Evolutionary conservation across 2,888 invertebrate genomes (phyloP), one percentile per base, ranked within the genome.

Genomic region (Scotopteryx bipunctaria): DNA sequence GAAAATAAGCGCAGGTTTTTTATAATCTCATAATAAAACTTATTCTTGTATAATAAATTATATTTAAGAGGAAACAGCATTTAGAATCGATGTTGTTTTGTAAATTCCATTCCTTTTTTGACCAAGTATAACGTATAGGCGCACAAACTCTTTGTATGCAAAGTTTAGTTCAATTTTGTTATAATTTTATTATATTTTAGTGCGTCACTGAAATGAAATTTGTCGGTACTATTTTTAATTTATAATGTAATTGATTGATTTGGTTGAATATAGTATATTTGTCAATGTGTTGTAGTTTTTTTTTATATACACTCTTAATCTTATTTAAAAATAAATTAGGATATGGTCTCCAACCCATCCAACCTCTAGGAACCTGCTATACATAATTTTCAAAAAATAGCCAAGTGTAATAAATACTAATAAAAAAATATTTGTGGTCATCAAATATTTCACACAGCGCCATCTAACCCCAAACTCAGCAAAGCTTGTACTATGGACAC

Each of bases 241-340:
- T 70, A 81, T 78, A 83, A 78, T 86, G 73, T 88, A 87, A 87
- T 87, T 88, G 86, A 87, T 86, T 87, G 86, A 87, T 86, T 87
- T 85, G 81, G 76, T 78, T 82, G 81, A 88, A 86, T 86, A 83
- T 81, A 87, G 79, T 88, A 88, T 88, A 89, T 89, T 88, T 88
- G 88, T 88, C 88, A 64, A 64, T 64, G 47, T 55, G 44, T 60
- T 58, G 61, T 62, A 62, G 61, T 62, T 63, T 68, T 6, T 17
- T 11, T 40, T 16, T 4, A 23, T 9, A n/a, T n/a, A n/a, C n/a
- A n/a, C n/a, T n/a, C n/a, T n/a, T n/a, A n/a, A n/a, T n/a, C n/a
- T n/a, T n/a, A n/a, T n/a, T n/a, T n/a, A n/a, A n/a, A n/a, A n/a
- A n/a, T n/a, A n/a, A n/a, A n/a, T n/a, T n/a, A n/a, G n/a, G n/a